Evolutionary conservation across 2,888 invertebrate species (phyloP).

Genomic region (Autographa pulchrina): DNA sequence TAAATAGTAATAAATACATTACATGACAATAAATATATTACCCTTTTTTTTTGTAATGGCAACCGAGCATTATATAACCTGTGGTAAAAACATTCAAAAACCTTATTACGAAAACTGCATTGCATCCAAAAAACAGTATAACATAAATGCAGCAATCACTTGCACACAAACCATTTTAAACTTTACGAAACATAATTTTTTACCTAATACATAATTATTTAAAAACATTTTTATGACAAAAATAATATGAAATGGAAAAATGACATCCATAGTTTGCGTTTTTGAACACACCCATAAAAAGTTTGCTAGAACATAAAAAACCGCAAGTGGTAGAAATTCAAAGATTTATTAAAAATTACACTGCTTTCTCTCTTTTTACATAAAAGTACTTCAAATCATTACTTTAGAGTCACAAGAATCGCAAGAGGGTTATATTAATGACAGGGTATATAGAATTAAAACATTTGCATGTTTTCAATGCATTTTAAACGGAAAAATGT

Average conservation of each 20-base stretch:
- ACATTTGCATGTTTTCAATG: no score
- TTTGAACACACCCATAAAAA: slow-evolving; percentile 32
- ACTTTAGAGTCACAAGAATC: no score
- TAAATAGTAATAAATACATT: neutral
- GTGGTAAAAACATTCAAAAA: slow-evolving; percentile 30
- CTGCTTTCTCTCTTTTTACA: no score
- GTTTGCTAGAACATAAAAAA: neutral
- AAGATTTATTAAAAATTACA: neutral
- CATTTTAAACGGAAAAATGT: no score
- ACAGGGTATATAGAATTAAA: no score
- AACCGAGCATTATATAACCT: slow-evolving; percentile 21
- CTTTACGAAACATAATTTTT: no score
- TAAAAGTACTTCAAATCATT: no score
- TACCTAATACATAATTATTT: no score
- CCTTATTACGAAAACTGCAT: neutral
- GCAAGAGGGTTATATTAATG: no score
- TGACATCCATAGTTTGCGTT: neutral
- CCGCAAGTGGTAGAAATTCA: neutral
- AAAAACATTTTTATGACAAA: no score
- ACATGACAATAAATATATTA: neutral
- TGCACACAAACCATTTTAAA: no score
- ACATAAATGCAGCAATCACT: no score
- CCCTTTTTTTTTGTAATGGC: slow-evolving; percentile 12
- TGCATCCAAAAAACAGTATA: neutral
- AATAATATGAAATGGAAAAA: neutral